Evolutionary conservation across 2,888 invertebrate genomes (phyloP), one percentile per base, ranked within the genome.

Genomic region (Cepaea hortensis): DNA sequence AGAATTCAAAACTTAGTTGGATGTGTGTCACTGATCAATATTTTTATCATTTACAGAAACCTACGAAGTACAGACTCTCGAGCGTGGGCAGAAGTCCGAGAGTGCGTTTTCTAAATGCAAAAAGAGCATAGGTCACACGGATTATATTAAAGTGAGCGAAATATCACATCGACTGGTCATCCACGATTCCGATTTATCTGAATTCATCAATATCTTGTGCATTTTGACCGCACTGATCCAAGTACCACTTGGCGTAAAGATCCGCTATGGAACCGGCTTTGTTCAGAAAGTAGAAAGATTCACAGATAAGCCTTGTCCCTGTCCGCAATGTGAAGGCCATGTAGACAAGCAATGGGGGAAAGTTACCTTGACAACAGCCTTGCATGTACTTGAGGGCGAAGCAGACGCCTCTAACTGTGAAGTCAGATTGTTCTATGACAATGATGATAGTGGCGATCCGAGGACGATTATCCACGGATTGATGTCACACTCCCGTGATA

Each of bases 401-500:
- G 13, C 23, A 1, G 55, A 79, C 61, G 55, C 77, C 3, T 0
- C 6, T 3, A 55, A 13, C 0, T 5, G 55, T 23, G 13, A 23
- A 61, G 77, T 79, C 3, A 61, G 61, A 0, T 55, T 79, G 13
- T 79, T 79, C 23, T 79, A 79, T 61, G 77, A 79, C 18, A 79
- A 23, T 61, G 1, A 1, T 55, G 55, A 23, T 13, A 61, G 77
- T 23, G n/a, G 1, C 0, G 0, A 23, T 1, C 0, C 1, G 35
- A 35, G 35, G 35, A 6, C 2, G 1, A 0, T 23, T 13, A 6
- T 79, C 61, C 23, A 23, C 11, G 77, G 77, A 3, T 61, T 61
- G 23, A n/a, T 13, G 55, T 79, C 77, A 9, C 77, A 79, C 23
- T 79, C 77, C 9, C 77, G 77, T 3, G 77, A 79, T 15, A 61